Conservation (phyloP, 2,797 vertebrate genomes). For the Mormyrops attenuatus region DNA sequence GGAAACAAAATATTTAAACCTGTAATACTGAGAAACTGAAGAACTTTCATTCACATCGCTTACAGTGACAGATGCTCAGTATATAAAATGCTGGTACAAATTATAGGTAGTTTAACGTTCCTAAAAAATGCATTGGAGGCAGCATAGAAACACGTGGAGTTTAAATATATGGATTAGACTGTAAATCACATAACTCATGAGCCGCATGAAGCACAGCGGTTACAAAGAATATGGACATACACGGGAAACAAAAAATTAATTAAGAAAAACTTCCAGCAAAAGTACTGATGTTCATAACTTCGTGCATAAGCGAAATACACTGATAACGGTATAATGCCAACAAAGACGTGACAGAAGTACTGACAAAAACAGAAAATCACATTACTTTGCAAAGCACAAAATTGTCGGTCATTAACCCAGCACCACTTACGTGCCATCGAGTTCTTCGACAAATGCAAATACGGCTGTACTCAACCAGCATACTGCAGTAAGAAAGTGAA, state of each 20-base stretch:
- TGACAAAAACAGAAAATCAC: not conserved
- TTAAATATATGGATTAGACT: not conserved
- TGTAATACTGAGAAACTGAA: not conserved
- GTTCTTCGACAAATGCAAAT: slow-evolving; percentile 61
- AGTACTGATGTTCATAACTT: not conserved
- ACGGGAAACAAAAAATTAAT: not conserved
- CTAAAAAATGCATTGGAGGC: not conserved
- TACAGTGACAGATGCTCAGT: not conserved
- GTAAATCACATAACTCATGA: not conserved
- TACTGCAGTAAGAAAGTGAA: slow-evolving; percentile 26
- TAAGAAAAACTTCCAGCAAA: not conserved
- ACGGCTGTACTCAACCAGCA: slow-evolving; percentile 48
- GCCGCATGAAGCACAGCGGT: not conserved
- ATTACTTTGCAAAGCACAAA: not conserved
- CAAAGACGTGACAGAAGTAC: not conserved
- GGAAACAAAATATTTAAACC: not conserved
- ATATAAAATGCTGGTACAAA: not conserved
- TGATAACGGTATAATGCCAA: not conserved
- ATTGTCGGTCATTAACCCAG: not conserved
- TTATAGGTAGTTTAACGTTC: not conserved
- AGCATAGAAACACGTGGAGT: not conserved
- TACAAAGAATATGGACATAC: not conserved
- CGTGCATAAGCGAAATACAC: not conserved
- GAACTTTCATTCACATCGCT: not conserved
- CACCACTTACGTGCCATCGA: slow-evolving; percentile 68